Conservation (phyloP, 2,113 vertebrate species). For the Bufo gargarizans region DNA sequence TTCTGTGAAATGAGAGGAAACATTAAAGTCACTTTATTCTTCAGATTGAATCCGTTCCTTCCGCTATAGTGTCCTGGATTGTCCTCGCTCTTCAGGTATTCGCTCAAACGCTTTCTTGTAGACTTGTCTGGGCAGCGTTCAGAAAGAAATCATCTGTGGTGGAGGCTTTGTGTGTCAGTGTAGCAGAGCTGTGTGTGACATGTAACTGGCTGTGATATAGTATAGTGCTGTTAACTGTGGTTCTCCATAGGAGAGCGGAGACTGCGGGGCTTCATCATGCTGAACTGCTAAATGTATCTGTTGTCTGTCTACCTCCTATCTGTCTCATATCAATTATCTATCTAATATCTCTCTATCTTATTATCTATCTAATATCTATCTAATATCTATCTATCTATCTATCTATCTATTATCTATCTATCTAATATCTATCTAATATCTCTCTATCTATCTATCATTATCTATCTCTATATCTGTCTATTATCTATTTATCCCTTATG, state of each 20-base stretch:
- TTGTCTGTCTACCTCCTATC: background rate
- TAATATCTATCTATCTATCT: constrained; percentile 9
- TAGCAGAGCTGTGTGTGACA: background rate
- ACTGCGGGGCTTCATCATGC: too few relatives aligned
- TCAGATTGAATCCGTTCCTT: background rate
- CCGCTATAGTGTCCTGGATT: background rate
- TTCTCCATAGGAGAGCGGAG: too few relatives aligned
- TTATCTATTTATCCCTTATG: background rate
- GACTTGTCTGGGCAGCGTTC: background rate
- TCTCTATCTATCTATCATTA: too few relatives aligned
- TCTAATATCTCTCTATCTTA: background rate
- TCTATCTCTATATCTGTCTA: too few relatives aligned
- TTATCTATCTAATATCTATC: background rate
- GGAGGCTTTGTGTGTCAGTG: background rate
- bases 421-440: too few relatives aligned
- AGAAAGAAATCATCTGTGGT: too few relatives aligned
- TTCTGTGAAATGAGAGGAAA: constrained; percentile 69
- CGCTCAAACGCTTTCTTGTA: background rate
- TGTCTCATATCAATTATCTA: background rate
- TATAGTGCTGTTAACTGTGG: too few relatives aligned
- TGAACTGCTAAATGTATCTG: too few relatives aligned
- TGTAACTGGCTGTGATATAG: background rate
- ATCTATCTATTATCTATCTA: background rate
- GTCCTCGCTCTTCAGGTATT: background rate
- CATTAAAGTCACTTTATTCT: background rate